phyloP scores from a whole-genome alignment of 2,888 invertebrate species.

The Sabellastarte sp. region DNA sequence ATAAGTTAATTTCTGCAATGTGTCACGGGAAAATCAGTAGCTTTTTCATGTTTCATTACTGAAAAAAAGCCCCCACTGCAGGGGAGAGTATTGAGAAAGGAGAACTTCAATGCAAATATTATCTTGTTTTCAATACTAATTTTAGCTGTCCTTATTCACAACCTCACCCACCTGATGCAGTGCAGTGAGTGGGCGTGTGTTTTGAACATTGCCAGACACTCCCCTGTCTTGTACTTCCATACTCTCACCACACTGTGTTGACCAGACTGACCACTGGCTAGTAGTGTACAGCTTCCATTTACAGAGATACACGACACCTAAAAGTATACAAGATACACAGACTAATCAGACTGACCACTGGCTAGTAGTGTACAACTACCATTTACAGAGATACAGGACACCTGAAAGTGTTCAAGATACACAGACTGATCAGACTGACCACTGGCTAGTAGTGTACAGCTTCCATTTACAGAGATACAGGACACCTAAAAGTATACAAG shows the following conservation, averaged over 20 bases:
- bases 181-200: conserved; percentile 51
- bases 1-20: too few relatives aligned
- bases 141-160: too few relatives aligned
- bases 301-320: conserved; percentile 53
- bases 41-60: too few relatives aligned
- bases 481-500: too few relatives aligned
- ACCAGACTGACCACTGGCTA: conserved; percentile 58
- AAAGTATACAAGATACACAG: background rate
- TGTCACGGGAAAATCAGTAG: too few relatives aligned
- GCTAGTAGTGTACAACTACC: conserved; percentile 48
- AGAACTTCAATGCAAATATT: too few relatives aligned
- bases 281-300: conserved; percentile 41
- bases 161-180: conserved; percentile 33
- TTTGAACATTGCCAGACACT: conserved; percentile 54
- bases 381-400: conserved; percentile 50
- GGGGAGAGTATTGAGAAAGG: too few relatives aligned
- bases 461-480: background rate
- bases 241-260: conserved; percentile 52
- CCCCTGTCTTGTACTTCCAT: conserved; percentile 51
- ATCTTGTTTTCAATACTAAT: too few relatives aligned
- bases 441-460: background rate
- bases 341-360: conserved; percentile 57
- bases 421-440: too few relatives aligned
- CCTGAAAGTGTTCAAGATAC: too few relatives aligned
- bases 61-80: too few relatives aligned